These are phyloP conservation scores for Asobara japonica DNA, from an alignment of 1,140 invertebrate species.

Conservation along the genomic window DNA sequence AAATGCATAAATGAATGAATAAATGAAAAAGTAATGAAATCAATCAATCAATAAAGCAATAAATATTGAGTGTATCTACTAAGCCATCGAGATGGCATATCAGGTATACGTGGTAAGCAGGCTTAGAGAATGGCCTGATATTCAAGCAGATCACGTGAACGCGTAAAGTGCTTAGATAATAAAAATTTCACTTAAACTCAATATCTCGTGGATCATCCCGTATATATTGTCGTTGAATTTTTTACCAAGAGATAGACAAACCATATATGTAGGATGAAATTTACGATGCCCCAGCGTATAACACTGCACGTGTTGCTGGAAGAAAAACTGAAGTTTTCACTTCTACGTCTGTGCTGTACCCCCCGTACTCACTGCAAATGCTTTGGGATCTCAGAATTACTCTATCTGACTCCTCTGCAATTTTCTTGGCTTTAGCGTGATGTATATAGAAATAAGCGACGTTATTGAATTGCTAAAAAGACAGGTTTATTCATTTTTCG, in stretches of 20 bases:
- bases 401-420: constrained; percentile 1
- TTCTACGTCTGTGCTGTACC: no score
- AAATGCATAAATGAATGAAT: no score
- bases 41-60: no score
- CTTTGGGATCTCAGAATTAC: neutral
- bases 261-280: neutral
- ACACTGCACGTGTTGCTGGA: neutral
- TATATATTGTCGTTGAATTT: neutral
- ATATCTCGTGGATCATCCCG: neutral
- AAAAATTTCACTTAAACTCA: neutral
- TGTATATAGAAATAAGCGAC: no score
- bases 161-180: neutral
- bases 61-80: no score
- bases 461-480: no score
- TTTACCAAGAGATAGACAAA: neutral
- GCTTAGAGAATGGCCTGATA: neutral
- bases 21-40: no score
- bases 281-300: neutral
- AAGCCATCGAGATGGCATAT: no score
- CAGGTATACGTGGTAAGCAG: neutral
- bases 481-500: no score
- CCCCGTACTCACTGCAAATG: no score
- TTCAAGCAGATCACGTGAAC: neutral
- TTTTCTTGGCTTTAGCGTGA: constrained; percentile 9
- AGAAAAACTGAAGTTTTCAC: neutral